Evolutionary conservation across 2,113 vertebrate species (phyloP), one percentile per base, ranked within the genome.

Genomic region (Terrapene triunguis): DNA sequence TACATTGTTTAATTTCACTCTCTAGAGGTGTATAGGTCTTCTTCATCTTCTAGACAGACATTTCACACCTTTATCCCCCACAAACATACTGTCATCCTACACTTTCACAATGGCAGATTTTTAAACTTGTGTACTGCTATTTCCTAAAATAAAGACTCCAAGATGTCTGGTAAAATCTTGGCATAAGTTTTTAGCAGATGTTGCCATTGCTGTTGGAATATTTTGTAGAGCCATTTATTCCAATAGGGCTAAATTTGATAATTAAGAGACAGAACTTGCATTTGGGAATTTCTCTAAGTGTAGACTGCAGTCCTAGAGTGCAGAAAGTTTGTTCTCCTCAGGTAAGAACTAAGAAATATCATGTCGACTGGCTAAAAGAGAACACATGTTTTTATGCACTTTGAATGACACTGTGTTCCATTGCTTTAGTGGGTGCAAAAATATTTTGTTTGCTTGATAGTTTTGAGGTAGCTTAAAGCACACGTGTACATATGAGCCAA

Each of bases 51-150:
- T 95, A 97, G 98, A 98, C 97, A 97, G 96, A 96, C 94, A 24
- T 98, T 98, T 98, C 98, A 97, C 97, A 98, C 98, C 97, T 97
- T 98, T 98, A 97, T 97, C 98, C 97, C 96, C 97, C 95, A 97
- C 95, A 98, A 97, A 93, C 96, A 97, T 95, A 97, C 97, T 98
- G 97, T 97, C 97, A 96, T 97, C 98, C 96, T 97, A 97, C 97
- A 97, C 96, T 92, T 96, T 96, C 94, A 95, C 96, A 96, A 95
- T 96, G 96, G 96, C 98, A 98, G 96, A 96, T 97, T 97, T 95
- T 94, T 82, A 93, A 97, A 93, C 94, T 92, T 96, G 94, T 93
- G 78, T 97, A 96, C 96, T 92, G 96, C 95, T 96, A 96, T 87
- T 97, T 96, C 96, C 95, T 96, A 97, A 98, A 98, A 98, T 98